Evolutionary conservation across 1,140 invertebrate genomes (phyloP).

Genomic region (Diorhabda elongata): DNA sequence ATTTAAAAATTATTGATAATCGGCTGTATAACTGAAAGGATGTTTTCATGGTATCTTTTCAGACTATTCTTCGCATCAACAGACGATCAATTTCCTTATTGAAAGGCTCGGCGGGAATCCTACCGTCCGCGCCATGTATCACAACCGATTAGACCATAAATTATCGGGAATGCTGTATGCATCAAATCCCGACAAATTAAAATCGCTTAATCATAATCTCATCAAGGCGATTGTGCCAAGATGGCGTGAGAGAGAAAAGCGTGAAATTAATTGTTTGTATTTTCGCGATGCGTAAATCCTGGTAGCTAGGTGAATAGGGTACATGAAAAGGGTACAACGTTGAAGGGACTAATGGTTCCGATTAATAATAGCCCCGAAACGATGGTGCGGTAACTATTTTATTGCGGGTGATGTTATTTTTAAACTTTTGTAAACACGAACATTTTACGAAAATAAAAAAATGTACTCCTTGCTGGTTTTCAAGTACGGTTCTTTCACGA

Average conservation of each 20-base stretch:
- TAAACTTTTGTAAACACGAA: no score
- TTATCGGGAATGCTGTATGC: not conserved
- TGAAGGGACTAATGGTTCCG: not conserved
- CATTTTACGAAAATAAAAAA: no score
- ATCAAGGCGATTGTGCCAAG: not conserved
- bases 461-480: no score
- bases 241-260: not conserved
- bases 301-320: not conserved
- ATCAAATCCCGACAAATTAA: not conserved
- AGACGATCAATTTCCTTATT: not conserved
- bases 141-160: not conserved
- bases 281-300: not conserved
- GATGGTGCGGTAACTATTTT: not conserved
- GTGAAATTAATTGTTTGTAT: not conserved
- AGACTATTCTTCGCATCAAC: not conserved
- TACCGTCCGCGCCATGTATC: not conserved
- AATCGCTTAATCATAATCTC: constrained; percentile 2
- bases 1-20: no score
- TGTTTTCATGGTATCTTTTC: no score
- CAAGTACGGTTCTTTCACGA: no score
- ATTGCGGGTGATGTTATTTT: not conserved
- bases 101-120: not conserved
- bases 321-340: not conserved
- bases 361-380: not conserved
- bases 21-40: no score